These are phyloP conservation scores for Pachyseris speciosa DNA, from an alignment of 64 coral and sea anemone genomes.

Conservation along the genomic window DNA sequence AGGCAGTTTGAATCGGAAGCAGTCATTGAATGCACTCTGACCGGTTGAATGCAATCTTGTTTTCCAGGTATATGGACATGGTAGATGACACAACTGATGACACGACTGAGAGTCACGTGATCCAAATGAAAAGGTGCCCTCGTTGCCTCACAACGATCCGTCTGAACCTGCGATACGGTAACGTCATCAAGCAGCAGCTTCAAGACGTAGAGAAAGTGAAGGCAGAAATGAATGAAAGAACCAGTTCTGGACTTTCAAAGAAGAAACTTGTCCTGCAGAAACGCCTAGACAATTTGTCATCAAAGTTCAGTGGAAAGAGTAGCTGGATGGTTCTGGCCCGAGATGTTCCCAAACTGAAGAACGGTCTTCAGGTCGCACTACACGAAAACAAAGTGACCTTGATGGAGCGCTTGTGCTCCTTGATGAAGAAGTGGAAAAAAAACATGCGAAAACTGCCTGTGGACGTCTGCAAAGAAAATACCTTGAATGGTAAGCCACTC, in stretches of 20 bases:
- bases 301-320: background rate
- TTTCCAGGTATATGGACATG: conserved; percentile 43
- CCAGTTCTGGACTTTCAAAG: background rate
- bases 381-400: conserved; percentile 51
- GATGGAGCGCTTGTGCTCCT: conserved; percentile 10
- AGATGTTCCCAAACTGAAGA: background rate
- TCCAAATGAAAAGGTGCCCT: conserved; percentile 75
- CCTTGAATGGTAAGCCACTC: background rate
- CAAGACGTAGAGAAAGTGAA: conserved; percentile 63
- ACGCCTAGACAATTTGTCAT: background rate
- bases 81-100: background rate
- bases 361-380: background rate
- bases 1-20: too few species aligned
- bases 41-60: too few species aligned
- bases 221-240: background rate
- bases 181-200: conserved; percentile 56
- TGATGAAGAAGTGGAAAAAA: background rate
- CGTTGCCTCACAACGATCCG: conserved; percentile 72
- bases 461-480: background rate
- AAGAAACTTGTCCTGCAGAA: background rate
- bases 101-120: background rate
- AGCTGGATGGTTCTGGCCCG: too few species aligned
- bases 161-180: conserved; percentile 68
- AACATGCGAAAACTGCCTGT: background rate
- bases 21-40: too few species aligned